Conservation (phyloP, 2,888 invertebrate genomes). For the Drosophila mimetica region DNA sequence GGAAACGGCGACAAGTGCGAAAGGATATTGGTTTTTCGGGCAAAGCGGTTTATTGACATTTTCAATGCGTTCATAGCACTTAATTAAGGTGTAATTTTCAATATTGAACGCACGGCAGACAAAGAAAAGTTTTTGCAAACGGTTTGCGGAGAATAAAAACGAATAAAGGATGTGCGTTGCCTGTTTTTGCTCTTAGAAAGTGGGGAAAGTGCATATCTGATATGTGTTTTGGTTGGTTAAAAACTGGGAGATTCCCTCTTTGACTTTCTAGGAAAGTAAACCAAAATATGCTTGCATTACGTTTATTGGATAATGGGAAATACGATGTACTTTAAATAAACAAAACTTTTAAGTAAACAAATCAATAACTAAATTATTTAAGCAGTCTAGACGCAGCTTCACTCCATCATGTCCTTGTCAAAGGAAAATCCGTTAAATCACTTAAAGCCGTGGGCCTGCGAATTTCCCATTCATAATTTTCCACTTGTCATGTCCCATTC, state of each 20-base stretch:
- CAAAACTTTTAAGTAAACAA: too few species aligned
- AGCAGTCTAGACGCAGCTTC: constrained; percentile 2
- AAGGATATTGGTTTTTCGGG: constrained; percentile 55
- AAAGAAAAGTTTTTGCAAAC: constrained; percentile 17
- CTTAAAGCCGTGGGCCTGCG: background rate
- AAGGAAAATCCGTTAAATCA: constrained; percentile 4
- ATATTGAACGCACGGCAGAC: constrained; percentile 37
- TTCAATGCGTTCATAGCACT: constrained; percentile 52
- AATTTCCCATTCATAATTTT: constrained; percentile 21
- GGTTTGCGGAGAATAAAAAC: background rate
- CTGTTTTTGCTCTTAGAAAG: background rate
- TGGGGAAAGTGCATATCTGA: background rate
- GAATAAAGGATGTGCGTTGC: background rate
- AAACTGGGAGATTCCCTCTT: background rate
- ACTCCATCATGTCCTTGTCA: background rate
- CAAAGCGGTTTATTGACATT: constrained; percentile 54
- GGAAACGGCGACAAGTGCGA: constrained; percentile 18
- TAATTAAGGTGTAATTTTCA: constrained; percentile 69
- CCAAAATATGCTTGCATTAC: background rate
- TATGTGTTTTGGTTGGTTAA: background rate
- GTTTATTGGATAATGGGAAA: too few species aligned
- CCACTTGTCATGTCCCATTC: constrained; percentile 24
- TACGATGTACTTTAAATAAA: too few species aligned
- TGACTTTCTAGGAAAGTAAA: background rate
- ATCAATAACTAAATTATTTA: background rate